Percentiles rank a stretch among this genome's conserved stretches.
Evolutionary conservation across 2,113 vertebrate genomes (phyloP).

Genomic region (Scortum barcoo): DNA sequence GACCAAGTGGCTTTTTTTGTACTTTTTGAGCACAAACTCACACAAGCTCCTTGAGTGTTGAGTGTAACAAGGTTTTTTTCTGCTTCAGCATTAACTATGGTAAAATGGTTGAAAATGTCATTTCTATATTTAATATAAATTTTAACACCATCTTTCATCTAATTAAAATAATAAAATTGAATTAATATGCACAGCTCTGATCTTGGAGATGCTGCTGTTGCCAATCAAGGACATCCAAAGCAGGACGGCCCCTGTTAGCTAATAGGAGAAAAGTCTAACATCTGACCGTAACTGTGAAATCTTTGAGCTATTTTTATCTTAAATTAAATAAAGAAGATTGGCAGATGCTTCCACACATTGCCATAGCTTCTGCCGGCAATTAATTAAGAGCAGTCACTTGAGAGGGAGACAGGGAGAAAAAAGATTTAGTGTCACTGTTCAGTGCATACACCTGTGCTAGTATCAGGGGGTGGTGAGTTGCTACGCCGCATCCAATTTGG

Average conservation of each 20-base stretch:
- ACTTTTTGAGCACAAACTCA: neutral
- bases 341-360: constrained; percentile 48
- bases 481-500: constrained; percentile 46
- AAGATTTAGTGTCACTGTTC: constrained; percentile 55
- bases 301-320: constrained; percentile 48
- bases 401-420: constrained; percentile 18
- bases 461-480: constrained; percentile 11
- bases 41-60: no score
- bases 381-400: constrained; percentile 66
- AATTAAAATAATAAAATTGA: neutral
- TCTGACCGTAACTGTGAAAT: constrained; percentile 26
- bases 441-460: constrained; percentile 56
- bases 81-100: neutral
- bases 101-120: neutral
- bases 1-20: neutral
- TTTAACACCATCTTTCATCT: constrained; percentile 14
- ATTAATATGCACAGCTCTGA: neutral
- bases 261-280: neutral
- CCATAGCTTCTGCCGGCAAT: constrained; percentile 54
- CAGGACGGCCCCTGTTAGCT: neutral
- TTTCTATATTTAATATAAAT: neutral
- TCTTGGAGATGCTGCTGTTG: constrained; percentile 1
- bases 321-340: constrained; percentile 45
- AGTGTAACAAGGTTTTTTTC: neutral
- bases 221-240: constrained; percentile 8